These are phyloP conservation scores for Cheilosia impressa DNA, from an alignment of 2,888 invertebrate species.

Conservation along the genomic window DNA sequence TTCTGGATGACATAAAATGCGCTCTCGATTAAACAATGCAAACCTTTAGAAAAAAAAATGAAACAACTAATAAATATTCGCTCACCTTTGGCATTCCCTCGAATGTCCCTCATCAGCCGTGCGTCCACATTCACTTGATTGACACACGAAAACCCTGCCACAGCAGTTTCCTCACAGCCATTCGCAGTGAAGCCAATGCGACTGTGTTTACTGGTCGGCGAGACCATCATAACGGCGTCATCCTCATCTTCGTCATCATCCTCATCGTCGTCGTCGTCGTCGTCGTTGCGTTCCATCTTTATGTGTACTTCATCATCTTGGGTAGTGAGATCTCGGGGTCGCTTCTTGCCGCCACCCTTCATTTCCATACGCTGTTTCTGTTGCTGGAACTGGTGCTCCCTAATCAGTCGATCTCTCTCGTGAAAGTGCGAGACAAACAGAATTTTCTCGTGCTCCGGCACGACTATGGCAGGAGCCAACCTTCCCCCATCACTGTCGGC, in stretches of 20 bases:
- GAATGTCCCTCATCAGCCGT: conserved; percentile 33
- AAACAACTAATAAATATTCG: not conserved
- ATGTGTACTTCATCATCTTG: conserved; percentile 52
- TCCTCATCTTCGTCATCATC: conserved; percentile 67
- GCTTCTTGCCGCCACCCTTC: conserved; percentile 70
- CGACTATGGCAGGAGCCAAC: conserved; percentile 51
- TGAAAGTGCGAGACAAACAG: conserved; percentile 83
- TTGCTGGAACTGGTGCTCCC: conserved; percentile 83
- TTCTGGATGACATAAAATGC: too few species aligned
- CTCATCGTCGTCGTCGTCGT: conserved; percentile 47
- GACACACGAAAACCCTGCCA: conserved; percentile 41
- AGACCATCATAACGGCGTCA: conserved; percentile 63
- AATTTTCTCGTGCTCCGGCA: conserved; percentile 79
- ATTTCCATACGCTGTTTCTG: conserved; percentile 77
- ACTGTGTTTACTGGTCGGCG: conserved; percentile 62
- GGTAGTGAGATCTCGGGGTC: conserved; percentile 43
- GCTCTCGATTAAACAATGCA: too few species aligned
- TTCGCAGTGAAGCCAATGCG: conserved; percentile 45
- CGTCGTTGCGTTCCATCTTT: conserved; percentile 55
- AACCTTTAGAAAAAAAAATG: too few species aligned
- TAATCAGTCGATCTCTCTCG: conserved; percentile 83
- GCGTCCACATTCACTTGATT: conserved; percentile 10
- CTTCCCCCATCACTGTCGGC: conserved; percentile 49
- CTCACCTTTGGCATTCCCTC: conserved; percentile 51
- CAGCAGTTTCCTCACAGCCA: conserved; percentile 10